Percentiles rank a stretch among this genome's conserved stretches.
Conservation (phyloP, 2,888 invertebrate species). For the Nineta flava region DNA sequence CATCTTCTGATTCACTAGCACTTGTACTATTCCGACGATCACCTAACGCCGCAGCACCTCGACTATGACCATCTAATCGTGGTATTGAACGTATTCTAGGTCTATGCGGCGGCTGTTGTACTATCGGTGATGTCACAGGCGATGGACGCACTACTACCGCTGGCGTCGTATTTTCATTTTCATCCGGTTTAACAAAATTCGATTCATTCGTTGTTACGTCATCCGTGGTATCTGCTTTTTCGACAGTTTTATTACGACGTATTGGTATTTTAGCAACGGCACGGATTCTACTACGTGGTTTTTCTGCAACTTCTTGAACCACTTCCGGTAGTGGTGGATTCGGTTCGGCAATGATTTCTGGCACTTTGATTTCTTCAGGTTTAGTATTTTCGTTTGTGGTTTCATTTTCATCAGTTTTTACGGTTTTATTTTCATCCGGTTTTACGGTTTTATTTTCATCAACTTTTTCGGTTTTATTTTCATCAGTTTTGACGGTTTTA, state of each 20-base stretch:
- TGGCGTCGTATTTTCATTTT: neutral
- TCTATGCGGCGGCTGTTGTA: constrained; percentile 22
- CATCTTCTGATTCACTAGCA: constrained; percentile 55
- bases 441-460: neutral
- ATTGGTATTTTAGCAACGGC: neutral
- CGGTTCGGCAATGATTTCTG: neutral
- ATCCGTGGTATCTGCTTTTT: neutral
- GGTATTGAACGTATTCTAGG: constrained; percentile 18
- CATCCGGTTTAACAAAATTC: neutral
- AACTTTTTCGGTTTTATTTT: constrained; percentile 3
- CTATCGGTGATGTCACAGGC: constrained; percentile 21
- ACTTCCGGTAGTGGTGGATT: neutral
- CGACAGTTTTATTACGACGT: neutral
- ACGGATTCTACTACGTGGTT: too few relatives aligned
- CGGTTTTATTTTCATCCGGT: neutral
- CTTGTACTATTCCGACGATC: constrained; percentile 51
- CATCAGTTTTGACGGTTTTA: constrained; percentile 1
- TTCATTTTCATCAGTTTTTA: neutral
- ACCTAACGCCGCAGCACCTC: constrained; percentile 43
- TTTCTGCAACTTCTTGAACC: too few relatives aligned
- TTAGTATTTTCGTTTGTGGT: neutral
- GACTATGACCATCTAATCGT: constrained; percentile 50
- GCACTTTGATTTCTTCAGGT: neutral
- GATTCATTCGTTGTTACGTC: neutral
- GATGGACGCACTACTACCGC: constrained; percentile 20